phyloP scores from a whole-genome alignment of 2,113 vertebrate genomes.

The Pitta sordida region DNA sequence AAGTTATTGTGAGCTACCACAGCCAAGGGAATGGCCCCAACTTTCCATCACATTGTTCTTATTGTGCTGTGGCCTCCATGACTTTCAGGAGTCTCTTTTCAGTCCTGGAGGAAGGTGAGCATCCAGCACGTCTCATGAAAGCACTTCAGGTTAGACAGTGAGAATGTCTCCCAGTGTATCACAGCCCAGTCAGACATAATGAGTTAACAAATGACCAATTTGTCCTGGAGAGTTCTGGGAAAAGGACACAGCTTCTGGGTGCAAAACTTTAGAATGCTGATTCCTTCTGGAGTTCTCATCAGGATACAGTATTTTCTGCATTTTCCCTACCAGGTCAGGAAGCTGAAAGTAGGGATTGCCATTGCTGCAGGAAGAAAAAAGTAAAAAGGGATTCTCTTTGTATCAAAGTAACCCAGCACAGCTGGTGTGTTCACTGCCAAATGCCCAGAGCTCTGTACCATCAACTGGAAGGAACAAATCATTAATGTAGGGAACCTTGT shows the following conservation, averaged over 20 bases:
- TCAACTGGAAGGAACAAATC: neutral
- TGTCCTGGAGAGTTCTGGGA: neutral
- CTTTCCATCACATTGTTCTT: neutral
- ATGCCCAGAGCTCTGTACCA: neutral
- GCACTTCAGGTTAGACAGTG: neutral
- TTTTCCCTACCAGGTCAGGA: neutral
- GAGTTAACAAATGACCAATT: neutral
- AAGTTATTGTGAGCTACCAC: neutral
- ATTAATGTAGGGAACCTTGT: neutral
- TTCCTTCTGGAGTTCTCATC: neutral
- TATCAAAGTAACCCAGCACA: neutral
- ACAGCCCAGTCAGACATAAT: neutral
- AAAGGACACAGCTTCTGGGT: neutral
- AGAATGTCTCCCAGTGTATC: neutral
- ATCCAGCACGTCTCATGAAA: neutral
- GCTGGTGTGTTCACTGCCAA: neutral
- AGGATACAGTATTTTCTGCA: neutral
- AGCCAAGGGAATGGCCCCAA: neutral
- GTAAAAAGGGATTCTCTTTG: neutral
- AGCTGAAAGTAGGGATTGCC: neutral
- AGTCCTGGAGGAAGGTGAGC: neutral
- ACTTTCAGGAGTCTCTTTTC: neutral
- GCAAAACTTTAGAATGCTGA: neutral
- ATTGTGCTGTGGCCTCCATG: neutral
- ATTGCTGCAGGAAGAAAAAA: neutral